Evolutionary conservation across 1,140 invertebrate species (phyloP).

Genomic region (Heliothis virescens): DNA sequence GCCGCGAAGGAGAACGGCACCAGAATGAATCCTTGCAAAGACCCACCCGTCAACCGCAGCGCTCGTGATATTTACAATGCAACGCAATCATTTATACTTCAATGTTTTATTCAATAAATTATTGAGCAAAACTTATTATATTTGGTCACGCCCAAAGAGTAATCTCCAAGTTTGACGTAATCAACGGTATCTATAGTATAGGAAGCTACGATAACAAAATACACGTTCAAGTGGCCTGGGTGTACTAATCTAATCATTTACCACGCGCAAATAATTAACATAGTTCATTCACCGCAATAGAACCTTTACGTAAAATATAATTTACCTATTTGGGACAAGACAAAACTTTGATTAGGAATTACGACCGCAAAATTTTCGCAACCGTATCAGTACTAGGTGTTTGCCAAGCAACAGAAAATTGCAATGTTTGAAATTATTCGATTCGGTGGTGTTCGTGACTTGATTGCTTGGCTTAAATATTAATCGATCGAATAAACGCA

Average conservation of each 20-base stretch:
- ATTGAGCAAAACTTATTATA: slow-evolving; percentile 22
- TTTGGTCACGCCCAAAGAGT: slow-evolving; percentile 25
- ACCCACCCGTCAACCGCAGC: slow-evolving; percentile 63
- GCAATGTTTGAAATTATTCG: slow-evolving; percentile 63
- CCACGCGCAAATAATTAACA: slow-evolving; percentile 66
- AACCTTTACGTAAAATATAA: slow-evolving; percentile 47
- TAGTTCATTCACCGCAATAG: slow-evolving; percentile 74
- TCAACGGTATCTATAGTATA: slow-evolving; percentile 49
- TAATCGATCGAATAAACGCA: slow-evolving; percentile 64
- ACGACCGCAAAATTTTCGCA: slow-evolving; percentile 55
- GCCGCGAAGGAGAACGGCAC: slow-evolving; percentile 79
- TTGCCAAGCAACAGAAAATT: slow-evolving; percentile 54
- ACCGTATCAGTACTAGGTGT: slow-evolving; percentile 51
- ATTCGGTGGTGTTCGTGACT: slow-evolving; percentile 59
- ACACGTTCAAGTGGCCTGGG: slow-evolving; percentile 62
- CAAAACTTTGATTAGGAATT: slow-evolving; percentile 31
- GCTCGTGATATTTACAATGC: slow-evolving; percentile 56
- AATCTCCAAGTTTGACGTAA: slow-evolving; percentile 56
- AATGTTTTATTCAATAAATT: slow-evolving; percentile 10
- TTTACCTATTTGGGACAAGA: slow-evolving; percentile 45
- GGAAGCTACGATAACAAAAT: slow-evolving; percentile 61
- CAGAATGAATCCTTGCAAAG: slow-evolving; percentile 80
- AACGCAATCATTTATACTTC: slow-evolving; percentile 43
- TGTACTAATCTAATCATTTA: slow-evolving; percentile 70
- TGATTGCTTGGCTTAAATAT: slow-evolving; percentile 57